phyloP scores from a whole-genome alignment of 2,113 vertebrate species.

The Motacilla tschutschensis region DNA sequence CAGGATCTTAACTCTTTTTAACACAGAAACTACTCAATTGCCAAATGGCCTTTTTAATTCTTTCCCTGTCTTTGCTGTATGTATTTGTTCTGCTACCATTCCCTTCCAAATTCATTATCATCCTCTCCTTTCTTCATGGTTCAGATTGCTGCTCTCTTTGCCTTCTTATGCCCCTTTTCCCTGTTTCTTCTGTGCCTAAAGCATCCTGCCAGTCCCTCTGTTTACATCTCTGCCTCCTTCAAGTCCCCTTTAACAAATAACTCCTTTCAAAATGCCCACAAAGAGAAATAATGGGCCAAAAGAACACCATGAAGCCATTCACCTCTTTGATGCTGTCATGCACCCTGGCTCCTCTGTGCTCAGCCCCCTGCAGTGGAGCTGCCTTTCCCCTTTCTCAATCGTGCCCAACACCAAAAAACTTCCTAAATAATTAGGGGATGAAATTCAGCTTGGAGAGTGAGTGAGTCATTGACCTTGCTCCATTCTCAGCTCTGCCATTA shows the following conservation, averaged over 20 bases:
- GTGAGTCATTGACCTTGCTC: neutral
- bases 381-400: neutral
- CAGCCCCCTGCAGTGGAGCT: neutral
- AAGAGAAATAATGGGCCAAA: neutral
- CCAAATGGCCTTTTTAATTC: neutral
- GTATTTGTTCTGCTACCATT: neutral
- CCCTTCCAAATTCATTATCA: neutral
- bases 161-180: neutral
- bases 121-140: neutral
- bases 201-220: neutral
- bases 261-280: neutral
- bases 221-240: neutral
- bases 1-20: neutral
- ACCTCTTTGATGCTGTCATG: neutral
- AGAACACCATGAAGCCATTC: neutral
- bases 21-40: neutral
- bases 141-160: neutral
- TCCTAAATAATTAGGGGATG: conserved; percentile 3
- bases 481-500: neutral
- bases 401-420: neutral
- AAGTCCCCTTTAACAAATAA: neutral
- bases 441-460: neutral
- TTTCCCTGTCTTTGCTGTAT: neutral
- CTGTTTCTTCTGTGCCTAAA: neutral
- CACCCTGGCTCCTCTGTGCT: neutral